Conservation (phyloP, 2,888 invertebrate species). For the Diogma glabrata region DNA sequence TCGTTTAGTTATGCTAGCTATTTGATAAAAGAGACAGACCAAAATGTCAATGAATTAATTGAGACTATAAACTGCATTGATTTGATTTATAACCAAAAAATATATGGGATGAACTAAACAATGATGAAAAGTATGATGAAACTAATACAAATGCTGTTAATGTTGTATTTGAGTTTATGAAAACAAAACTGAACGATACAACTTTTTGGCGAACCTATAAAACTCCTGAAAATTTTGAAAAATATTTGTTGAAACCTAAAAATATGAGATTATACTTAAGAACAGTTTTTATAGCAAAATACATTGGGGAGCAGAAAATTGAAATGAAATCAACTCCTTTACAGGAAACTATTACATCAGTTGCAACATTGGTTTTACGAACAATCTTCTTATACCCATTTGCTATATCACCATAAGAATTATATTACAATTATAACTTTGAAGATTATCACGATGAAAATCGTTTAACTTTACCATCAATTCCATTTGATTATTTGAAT, state of each 20-base stretch:
- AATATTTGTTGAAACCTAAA: neutral
- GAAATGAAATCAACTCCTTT: too few species aligned
- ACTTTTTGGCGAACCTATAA: conserved; percentile 32
- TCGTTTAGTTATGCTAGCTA: too few species aligned
- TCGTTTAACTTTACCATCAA: conserved; percentile 27
- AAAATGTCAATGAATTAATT: conserved; percentile 2
- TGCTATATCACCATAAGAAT: conserved; percentile 35
- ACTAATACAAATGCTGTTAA: neutral
- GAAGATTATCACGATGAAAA: conserved; percentile 3
- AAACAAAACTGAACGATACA: conserved; percentile 14
- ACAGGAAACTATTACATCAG: conserved; percentile 29
- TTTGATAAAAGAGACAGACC: too few species aligned
- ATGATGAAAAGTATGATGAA: conserved; percentile 24
- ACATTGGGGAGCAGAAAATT: conserved; percentile 33
- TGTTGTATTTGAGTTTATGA: neutral
- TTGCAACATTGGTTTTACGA: conserved; percentile 33
- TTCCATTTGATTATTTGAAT: conserved; percentile 36
- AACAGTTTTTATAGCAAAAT: conserved; percentile 35
- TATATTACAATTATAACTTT: conserved; percentile 21
- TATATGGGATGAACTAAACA: conserved; percentile 32
- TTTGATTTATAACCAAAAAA: conserved; percentile 40
- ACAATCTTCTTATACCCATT: conserved; percentile 34
- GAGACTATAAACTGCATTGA: conserved; percentile 41
- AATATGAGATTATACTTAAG: conserved; percentile 16
- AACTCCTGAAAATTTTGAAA: conserved; percentile 10